Evolutionary conservation across 2,888 invertebrate species (phyloP).

Genomic region (Thecophora atra): DNA sequence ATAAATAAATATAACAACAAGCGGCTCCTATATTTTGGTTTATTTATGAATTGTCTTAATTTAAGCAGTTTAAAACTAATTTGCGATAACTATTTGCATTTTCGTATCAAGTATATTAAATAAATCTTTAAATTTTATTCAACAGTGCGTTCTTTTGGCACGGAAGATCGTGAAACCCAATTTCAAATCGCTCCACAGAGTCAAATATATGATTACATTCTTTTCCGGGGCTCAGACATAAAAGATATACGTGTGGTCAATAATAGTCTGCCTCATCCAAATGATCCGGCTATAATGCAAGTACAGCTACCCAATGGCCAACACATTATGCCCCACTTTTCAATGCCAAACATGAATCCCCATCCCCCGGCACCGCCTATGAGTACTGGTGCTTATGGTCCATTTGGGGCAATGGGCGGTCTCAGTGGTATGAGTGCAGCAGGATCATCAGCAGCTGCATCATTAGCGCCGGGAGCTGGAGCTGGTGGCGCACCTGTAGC

Average conservation of each 20-base stretch:
- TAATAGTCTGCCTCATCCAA: constrained; percentile 84
- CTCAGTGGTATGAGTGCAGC: constrained; percentile 65
- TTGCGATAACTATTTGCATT: no score
- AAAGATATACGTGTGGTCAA: constrained; percentile 98
- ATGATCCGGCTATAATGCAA: constrained; percentile 98
- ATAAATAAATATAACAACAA: no score
- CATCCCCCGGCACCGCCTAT: constrained; percentile 59
- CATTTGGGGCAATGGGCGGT: constrained; percentile 63
- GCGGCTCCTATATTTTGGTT: no score
- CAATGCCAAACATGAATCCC: constrained; percentile 75
- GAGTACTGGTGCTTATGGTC: constrained; percentile 60
- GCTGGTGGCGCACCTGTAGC: constrained; percentile 50
- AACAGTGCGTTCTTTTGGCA: constrained; percentile 97
- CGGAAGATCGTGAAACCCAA: constrained; percentile 96
- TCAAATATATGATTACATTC: constrained; percentile 98
- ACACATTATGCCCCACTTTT: constrained; percentile 75
- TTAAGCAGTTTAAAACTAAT: no score
- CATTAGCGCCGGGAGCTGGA: constrained; percentile 59
- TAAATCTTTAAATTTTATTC: background rate
- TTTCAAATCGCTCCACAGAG: constrained; percentile 95
- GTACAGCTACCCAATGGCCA: constrained; percentile 78
- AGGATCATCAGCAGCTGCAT: constrained; percentile 57
- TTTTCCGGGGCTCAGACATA: constrained; percentile 97
- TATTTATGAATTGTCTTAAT: no score
- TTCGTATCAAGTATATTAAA: no score